phyloP scores from a whole-genome alignment of 2,888 invertebrate genomes.

The Cheilosia vulpina region DNA sequence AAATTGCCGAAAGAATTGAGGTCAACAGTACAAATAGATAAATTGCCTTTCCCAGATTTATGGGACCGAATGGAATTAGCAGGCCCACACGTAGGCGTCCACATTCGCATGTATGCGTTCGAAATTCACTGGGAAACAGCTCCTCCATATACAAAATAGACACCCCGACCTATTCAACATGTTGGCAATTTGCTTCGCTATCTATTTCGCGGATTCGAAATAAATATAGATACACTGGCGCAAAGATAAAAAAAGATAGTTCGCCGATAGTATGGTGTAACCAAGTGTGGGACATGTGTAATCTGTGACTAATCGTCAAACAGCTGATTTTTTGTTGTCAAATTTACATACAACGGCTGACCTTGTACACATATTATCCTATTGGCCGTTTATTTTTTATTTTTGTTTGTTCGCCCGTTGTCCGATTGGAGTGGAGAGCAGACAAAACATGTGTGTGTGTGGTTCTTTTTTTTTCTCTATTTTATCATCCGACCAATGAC shows the following conservation, averaged over 20 bases:
- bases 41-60: constrained; percentile 52
- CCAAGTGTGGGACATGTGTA: constrained; percentile 9
- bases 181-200: constrained; percentile 10
- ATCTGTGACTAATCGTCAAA: constrained; percentile 35
- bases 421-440: no score
- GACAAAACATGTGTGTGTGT: background rate
- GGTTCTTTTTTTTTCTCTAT: constrained; percentile 13
- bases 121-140: constrained; percentile 29
- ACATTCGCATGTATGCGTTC: constrained; percentile 1
- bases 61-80: constrained; percentile 29
- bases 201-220: background rate
- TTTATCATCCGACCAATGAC: constrained; percentile 54
- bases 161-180: constrained; percentile 49
- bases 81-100: constrained; percentile 18
- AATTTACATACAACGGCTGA: constrained; percentile 40
- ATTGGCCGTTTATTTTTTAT: constrained; percentile 5
- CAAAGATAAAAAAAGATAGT: constrained; percentile 33
- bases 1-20: constrained; percentile 36
- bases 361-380: constrained; percentile 45
- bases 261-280: constrained; percentile 15
- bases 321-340: constrained; percentile 52
- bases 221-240: constrained; percentile 9
- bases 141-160: constrained; percentile 20
- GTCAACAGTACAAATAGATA: constrained; percentile 55
- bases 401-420: background rate